Conservation (phyloP, 2,113 vertebrate genomes). For the Hyperopisus bebe region DNA sequence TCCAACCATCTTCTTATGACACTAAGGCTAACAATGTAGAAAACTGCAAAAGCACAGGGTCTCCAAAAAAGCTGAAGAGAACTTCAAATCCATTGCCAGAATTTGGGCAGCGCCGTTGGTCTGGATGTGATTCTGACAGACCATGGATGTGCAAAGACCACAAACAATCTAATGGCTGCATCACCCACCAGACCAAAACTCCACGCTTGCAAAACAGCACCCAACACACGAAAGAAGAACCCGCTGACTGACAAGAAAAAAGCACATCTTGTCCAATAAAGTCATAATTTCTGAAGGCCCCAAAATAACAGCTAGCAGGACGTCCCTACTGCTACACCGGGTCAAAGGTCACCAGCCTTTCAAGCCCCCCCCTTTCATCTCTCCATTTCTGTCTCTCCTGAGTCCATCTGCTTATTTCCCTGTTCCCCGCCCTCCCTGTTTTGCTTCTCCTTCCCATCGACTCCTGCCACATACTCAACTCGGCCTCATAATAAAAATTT, state of each 20-base stretch:
- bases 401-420: background rate
- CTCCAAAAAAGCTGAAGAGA: background rate
- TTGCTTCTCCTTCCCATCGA: background rate
- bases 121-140: background rate
- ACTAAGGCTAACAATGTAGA: background rate
- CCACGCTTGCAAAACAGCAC: background rate
- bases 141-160: background rate
- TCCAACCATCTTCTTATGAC: background rate
- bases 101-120: background rate
- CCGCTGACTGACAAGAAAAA: background rate
- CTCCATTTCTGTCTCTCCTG: background rate
- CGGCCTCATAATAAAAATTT: background rate
- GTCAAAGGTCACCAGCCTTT: background rate
- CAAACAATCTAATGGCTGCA: background rate
- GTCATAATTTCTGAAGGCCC: background rate
- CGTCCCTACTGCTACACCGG: background rate
- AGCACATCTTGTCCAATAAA: background rate
- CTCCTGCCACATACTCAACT: background rate
- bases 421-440: background rate
- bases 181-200: background rate
- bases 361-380: background rate
- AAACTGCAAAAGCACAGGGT: background rate
- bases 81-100: background rate
- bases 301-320: background rate
- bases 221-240: background rate